A percentile compares a stretch with the other conserved stretches of the same genome.
Conservation (phyloP, 2,888 invertebrate species). For the Oligia fasciuncula region DNA sequence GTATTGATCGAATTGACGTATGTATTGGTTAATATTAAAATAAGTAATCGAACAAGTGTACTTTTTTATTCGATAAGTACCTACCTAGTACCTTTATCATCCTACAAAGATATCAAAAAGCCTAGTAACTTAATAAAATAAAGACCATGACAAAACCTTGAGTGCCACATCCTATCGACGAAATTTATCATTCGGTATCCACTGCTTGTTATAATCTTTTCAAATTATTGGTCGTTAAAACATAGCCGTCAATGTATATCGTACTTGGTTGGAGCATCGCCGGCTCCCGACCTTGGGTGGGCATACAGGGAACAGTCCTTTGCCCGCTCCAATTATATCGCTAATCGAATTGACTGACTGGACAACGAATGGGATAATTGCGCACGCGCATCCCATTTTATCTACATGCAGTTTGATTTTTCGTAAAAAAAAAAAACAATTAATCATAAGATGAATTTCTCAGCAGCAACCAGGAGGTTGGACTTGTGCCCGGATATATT, state of each 20-base stretch:
- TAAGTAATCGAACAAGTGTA: neutral
- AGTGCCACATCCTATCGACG: conserved; percentile 19
- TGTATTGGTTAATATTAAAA: conserved; percentile 19
- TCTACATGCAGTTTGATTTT: conserved; percentile 69
- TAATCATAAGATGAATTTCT: neutral
- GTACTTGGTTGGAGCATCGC: neutral
- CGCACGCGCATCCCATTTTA: conserved; percentile 81
- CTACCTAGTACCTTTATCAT: neutral
- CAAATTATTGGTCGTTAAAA: neutral
- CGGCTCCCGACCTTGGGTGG: conserved; percentile 74
- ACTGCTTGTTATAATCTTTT: conserved; percentile 16
- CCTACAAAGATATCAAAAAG: neutral
- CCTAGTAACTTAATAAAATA: conserved; percentile 19
- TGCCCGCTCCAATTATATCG: conserved; percentile 81
- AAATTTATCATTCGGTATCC: neutral
- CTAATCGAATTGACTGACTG: conserved; percentile 89
- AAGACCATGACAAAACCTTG: conserved; percentile 55
- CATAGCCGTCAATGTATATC: conserved; percentile 19
- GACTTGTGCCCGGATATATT: neutral
- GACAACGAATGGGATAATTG: conserved; percentile 86
- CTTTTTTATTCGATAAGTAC: neutral
- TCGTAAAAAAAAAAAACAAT: neutral
- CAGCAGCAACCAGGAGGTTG: neutral
- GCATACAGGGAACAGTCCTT: conserved; percentile 78
- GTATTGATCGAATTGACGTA: conserved; percentile 23